Base-by-base conservation (phyloP, 2,888 invertebrate genomes). In the Cephus rjabovi region DNA sequence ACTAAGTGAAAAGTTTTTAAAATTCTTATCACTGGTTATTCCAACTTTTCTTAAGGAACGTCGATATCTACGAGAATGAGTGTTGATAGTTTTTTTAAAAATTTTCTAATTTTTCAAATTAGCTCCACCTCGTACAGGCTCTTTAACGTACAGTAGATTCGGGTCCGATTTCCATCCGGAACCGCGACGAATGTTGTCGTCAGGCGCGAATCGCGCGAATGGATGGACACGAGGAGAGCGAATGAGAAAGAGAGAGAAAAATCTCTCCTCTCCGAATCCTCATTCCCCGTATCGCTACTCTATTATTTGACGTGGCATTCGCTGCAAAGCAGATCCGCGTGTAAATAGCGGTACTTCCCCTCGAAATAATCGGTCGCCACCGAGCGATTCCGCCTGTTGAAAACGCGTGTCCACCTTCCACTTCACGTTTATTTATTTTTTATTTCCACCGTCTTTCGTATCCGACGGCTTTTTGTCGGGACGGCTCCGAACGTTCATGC, bases 391-490 rank as follows among this genome's bases (percentile, higher is more conserved):
- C 37, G 33, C 75, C 34, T 23, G 75, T 15, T n/a, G 31, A 6
- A 40, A 56, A 68, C 34, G 75, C 40, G 68, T 68, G 75, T 75
- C 31, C 31, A 69, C 75, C 33, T 34, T 33, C 71, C 71, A 71
- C 11, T 30, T 30, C 11, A 82, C 80, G 84, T 83, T 86, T 86
- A 88, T 56, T 6, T 23, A 23, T 23, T 15, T 56, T 56, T 56
- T 56, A 56, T 56, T 56, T 56, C 23, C 56, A 56, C 2, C 56
- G 23, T 56, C 56, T 56, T 56, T 56, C 56, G 56, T 56, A 15
- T 56, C 56, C 56, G 56, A 56, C 56, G 56, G 23, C 56, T 56
- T 23, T 56, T 56, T 23, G 56, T 56, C 56, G 23, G 56, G 23
- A 23, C 56, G 56, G 23, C 56, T 56, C 56, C 9, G 56, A 6